Evolutionary conservation across 2,797 vertebrate species (phyloP).

Genomic region (Acanthurus tractus): DNA sequence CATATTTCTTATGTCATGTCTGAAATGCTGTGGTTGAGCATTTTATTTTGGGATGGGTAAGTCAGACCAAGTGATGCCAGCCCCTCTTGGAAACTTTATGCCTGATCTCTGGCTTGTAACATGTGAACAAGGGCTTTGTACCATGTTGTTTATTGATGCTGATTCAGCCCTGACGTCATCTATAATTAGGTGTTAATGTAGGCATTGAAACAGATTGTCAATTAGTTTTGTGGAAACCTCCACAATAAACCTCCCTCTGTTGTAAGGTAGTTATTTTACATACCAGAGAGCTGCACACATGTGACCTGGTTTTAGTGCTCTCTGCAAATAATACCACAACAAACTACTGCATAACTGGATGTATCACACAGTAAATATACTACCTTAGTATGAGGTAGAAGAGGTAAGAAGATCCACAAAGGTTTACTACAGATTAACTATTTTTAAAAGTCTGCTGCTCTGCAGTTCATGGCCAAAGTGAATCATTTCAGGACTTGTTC

Average conservation of each 20-base stretch:
- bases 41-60: conserved; percentile 44
- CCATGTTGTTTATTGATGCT: conserved; percentile 1
- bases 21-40: conserved; percentile 28
- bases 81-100: conserved; percentile 7
- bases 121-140: not conserved
- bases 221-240: conserved; percentile 9
- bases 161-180: conserved; percentile 1
- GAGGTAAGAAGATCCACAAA: conserved; percentile 14
- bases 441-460: conserved; percentile 3
- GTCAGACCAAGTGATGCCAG: conserved; percentile 6
- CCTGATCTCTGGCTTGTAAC: not conserved
- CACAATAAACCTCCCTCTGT: conserved; percentile 23
- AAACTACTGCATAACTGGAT: conserved; percentile 14
- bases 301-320: not conserved
- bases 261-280: not conserved
- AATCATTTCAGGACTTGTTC: conserved; percentile 25
- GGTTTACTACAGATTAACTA: conserved; percentile 34
- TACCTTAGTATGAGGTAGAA: conserved; percentile 16
- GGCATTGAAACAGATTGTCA: not conserved
- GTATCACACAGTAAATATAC: not conserved
- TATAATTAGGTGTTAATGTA: not conserved
- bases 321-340: not conserved
- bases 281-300: not conserved
- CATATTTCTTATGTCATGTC: conserved; percentile 34
- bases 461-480: conserved; percentile 16